Evolutionary conservation across 2,797 vertebrate species (phyloP), one percentile per base, ranked within the genome.

Genomic region (Clarias platycephalus): DNA sequence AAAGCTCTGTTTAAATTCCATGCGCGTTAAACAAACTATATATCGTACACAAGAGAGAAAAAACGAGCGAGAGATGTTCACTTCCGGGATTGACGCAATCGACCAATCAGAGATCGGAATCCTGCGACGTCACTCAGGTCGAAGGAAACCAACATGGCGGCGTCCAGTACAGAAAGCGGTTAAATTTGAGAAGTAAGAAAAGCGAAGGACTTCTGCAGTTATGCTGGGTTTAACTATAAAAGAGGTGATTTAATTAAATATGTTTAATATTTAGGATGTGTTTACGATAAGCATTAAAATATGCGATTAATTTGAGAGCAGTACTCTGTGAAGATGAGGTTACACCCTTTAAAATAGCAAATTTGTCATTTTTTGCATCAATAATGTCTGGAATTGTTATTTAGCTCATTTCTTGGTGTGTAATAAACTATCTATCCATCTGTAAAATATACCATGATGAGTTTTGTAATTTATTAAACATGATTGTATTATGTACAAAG

Each of bases 181-280:
- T 91, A 89, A 91, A 92, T 89, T 53, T 78, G 22, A 64, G 60
- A 31, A 83, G 67, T 88, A 18, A 28, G 2, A 22, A 16, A 1
- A 83, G 4, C 12, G 10, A 44, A 9, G 57, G 22, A 70, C 67
- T 4, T 44, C 22, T 6, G 53, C 8, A 40, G 87, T 84, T 0
- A 98, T 98, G 97, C 90, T 98, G 83, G 90, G 94, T 1, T 83
- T 93, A 58, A 96, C 96, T 2, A 91, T 99, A 64, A 93, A 90
- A 64, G 95, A 98, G 96, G 98, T 98, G 86, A 94, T 96, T 94
- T 10, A 7, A 1, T 57, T 58, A 5, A 7, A 4, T 63, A 1
- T 15, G 0, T 53, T 5, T 49, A 0, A 37, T n/a, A 40, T 20
- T 49, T 40, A 44, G 0, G 9, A 62, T 60, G 7, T 44, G 34